phyloP scores from a whole-genome alignment of 2,888 invertebrate genomes.

The Elmis aenea region DNA sequence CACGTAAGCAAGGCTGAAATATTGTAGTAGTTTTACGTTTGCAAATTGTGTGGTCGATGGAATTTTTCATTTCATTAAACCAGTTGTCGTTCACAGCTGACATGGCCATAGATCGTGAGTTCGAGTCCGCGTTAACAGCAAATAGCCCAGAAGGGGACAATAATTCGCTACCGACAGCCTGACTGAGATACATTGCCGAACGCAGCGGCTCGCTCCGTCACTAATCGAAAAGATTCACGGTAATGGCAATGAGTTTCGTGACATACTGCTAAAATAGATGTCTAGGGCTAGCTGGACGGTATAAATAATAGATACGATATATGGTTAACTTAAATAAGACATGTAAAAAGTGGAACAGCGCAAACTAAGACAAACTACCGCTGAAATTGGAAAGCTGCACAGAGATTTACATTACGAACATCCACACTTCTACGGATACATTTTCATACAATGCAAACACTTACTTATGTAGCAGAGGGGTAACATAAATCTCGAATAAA shows the following conservation, averaged over 20 bases:
- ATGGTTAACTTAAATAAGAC: no score
- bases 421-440: no score
- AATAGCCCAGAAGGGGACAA: constrained; percentile 44
- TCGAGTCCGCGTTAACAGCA: constrained; percentile 42
- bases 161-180: constrained; percentile 37
- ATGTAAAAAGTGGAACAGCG: no score
- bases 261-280: constrained; percentile 23
- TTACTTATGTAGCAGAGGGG: no score
- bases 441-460: no score
- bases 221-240: constrained; percentile 28
- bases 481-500: no score
- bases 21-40: no score
- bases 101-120: constrained; percentile 37
- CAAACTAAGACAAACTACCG: no score
- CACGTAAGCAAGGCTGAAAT: no score
- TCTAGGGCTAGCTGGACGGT: constrained; percentile 10
- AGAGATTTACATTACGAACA: no score
- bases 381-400: no score
- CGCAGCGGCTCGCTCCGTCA: constrained; percentile 16
- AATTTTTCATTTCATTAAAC: constrained; percentile 32
- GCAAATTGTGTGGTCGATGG: constrained; percentile 16
- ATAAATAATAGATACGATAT: no score
- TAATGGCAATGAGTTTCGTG: constrained; percentile 28
- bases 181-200: constrained; percentile 37
- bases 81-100: constrained; percentile 36